Percentiles rank a stretch among this genome's conserved stretches.
These are phyloP conservation scores for Lochmaea crataegi DNA, from an alignment of 2,888 invertebrate genomes.

Conservation along the genomic window DNA sequence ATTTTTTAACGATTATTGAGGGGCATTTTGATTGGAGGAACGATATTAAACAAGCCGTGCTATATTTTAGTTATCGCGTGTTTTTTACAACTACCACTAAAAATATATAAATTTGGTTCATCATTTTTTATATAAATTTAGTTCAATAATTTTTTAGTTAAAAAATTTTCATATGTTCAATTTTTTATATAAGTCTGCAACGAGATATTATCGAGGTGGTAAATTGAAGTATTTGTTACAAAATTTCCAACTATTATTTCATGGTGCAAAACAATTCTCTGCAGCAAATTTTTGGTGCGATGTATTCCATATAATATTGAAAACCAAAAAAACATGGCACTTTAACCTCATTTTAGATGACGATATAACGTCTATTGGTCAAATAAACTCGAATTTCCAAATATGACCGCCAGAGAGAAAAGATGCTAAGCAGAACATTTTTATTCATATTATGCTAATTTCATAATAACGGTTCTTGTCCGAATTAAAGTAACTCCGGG, in stretches of 20 bases:
- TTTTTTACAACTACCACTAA: slow-evolving; percentile 29
- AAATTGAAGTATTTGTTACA: slow-evolving; percentile 18
- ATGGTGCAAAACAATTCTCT: slow-evolving; percentile 1
- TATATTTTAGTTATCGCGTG: slow-evolving; percentile 28
- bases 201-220: slow-evolving; percentile 15
- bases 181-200: slow-evolving; percentile 22
- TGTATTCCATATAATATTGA: background rate
- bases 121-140: slow-evolving; percentile 28
- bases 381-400: too few relatives aligned
- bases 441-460: too few relatives aligned
- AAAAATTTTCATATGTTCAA: slow-evolving; percentile 26
- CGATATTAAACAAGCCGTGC: slow-evolving; percentile 59
- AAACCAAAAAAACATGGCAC: too few relatives aligned
- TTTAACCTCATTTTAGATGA: too few relatives aligned
- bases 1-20: background rate
- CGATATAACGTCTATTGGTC: too few relatives aligned
- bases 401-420: too few relatives aligned
- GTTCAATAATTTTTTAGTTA: slow-evolving; percentile 24
- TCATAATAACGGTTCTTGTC: too few relatives aligned
- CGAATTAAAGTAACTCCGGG: too few relatives aligned
- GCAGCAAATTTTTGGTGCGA: background rate
- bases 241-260: slow-evolving; percentile 13
- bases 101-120: slow-evolving; percentile 37
- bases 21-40: slow-evolving; percentile 52
- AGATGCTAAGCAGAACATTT: too few relatives aligned